Conservation (phyloP, 2,888 invertebrate species). For the Maniola hyperantus region DNA sequence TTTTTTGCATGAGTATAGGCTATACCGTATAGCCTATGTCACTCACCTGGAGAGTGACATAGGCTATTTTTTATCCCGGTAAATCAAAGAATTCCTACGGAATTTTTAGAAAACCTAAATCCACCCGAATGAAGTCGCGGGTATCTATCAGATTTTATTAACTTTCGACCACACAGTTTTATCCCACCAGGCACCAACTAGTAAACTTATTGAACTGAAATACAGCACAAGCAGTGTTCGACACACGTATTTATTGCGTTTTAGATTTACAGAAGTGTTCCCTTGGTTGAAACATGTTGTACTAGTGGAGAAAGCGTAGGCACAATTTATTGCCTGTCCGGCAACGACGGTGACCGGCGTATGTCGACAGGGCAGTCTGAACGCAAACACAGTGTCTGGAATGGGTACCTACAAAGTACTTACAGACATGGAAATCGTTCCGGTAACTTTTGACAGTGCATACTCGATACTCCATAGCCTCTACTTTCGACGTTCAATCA, state of each 20-base stretch:
- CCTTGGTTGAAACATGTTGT: constrained; percentile 27
- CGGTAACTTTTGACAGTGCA: not conserved
- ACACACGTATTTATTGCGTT: constrained; percentile 33
- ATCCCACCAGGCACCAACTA: not conserved
- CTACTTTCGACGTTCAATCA: not conserved
- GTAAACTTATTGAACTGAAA: constrained; percentile 11
- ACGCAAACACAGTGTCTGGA: constrained; percentile 43
- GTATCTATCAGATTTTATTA: not conserved
- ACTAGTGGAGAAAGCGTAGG: constrained; percentile 30
- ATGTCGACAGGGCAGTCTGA: constrained; percentile 27
- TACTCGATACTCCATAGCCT: not conserved
- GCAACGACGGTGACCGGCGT: constrained; percentile 41
- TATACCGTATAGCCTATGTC: too few species aligned
- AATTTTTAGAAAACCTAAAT: too few species aligned
- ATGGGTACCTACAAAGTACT: constrained; percentile 32
- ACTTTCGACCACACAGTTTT: not conserved
- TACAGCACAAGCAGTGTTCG: constrained; percentile 9
- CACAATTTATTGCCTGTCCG: constrained; percentile 45
- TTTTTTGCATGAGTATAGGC: too few species aligned
- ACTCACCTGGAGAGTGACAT: too few species aligned
- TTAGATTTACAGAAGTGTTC: constrained; percentile 33
- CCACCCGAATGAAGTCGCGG: too few species aligned
- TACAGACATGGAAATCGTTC: not conserved
- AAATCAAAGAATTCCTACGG: too few species aligned
- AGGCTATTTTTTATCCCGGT: too few species aligned